Conservation (phyloP, 37 sponge, comb jelly and placozoan genomes). For the Hexactinellida sp. region DNA sequence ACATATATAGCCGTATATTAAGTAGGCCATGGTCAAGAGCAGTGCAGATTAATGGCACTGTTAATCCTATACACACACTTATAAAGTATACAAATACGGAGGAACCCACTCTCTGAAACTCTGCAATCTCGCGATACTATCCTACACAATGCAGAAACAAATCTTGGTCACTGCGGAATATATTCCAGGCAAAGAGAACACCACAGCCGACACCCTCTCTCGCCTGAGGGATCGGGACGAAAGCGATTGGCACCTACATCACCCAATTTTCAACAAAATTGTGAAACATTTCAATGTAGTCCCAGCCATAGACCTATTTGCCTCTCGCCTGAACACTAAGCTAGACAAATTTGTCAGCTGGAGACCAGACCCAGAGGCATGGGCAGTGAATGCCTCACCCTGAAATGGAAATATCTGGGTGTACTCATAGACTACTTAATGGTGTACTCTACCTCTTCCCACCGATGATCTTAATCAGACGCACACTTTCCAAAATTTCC, state of each 20-base stretch:
- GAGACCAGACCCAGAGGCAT: constrained; percentile 10
- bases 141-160: not conserved
- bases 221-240: not conserved
- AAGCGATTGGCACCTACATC: not conserved
- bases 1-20: too few species aligned
- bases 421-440: too few species aligned
- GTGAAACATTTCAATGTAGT: not conserved
- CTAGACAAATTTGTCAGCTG: constrained; percentile 1
- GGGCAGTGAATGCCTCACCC: not conserved
- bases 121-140: not conserved
- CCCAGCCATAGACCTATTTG: not conserved
- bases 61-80: too few species aligned
- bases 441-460: not conserved
- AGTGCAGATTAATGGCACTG: too few species aligned
- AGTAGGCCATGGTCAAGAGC: too few species aligned
- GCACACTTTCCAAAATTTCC: not conserved
- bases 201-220: not conserved
- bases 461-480: constrained; percentile 21
- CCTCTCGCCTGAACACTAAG: constrained; percentile 20
- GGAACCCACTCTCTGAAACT: not conserved
- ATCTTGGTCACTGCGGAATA: not conserved
- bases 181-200: not conserved
- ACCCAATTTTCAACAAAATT: not conserved
- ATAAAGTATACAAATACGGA: too few species aligned
- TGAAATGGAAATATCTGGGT: too few species aligned